phyloP scores from a whole-genome alignment of 1,140 invertebrate genomes.

The Drosophila athabasca region DNA sequence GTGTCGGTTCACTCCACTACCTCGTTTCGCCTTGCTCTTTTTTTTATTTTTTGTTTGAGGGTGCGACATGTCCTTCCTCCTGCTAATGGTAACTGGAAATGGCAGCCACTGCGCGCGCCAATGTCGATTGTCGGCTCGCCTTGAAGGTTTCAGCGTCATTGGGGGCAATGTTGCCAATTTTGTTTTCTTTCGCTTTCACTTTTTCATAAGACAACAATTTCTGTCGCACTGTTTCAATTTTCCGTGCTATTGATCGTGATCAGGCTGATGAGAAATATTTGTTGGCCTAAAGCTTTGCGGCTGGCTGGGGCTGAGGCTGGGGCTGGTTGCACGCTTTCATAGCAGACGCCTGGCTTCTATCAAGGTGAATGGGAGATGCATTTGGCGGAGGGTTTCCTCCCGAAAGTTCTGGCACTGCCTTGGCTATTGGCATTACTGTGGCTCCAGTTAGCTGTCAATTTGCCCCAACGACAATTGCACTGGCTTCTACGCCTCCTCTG shows the following conservation, averaged over 20 bases:
- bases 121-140: slow-evolving; percentile 58
- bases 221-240: slow-evolving; percentile 56
- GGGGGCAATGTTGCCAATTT: slow-evolving; percentile 44
- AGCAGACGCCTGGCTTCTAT: slow-evolving; percentile 30
- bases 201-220: slow-evolving; percentile 60
- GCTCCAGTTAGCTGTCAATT: slow-evolving; percentile 40
- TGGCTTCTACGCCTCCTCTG: slow-evolving; percentile 25
- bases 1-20: too few species aligned
- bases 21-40: not conserved
- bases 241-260: slow-evolving; percentile 74
- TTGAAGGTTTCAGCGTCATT: slow-evolving; percentile 55
- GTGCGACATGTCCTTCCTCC: slow-evolving; percentile 49
- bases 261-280: slow-evolving; percentile 54
- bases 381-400: not conserved
- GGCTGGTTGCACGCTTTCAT: not conserved
- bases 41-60: slow-evolving; percentile 7
- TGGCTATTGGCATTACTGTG: slow-evolving; percentile 4
- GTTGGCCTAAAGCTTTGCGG: slow-evolving; percentile 58
- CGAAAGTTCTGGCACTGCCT: slow-evolving; percentile 3
- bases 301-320: not conserved
- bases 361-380: slow-evolving; percentile 8
- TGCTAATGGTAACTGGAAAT: slow-evolving; percentile 74
- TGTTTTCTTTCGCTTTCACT: slow-evolving; percentile 63
- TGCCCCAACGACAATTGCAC: slow-evolving; percentile 54
- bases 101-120: slow-evolving; percentile 57